A percentile compares a stretch with the other conserved stretches of the same genome.
Conservation (phyloP, 2,888 invertebrate genomes). For the Xylota segnis region DNA sequence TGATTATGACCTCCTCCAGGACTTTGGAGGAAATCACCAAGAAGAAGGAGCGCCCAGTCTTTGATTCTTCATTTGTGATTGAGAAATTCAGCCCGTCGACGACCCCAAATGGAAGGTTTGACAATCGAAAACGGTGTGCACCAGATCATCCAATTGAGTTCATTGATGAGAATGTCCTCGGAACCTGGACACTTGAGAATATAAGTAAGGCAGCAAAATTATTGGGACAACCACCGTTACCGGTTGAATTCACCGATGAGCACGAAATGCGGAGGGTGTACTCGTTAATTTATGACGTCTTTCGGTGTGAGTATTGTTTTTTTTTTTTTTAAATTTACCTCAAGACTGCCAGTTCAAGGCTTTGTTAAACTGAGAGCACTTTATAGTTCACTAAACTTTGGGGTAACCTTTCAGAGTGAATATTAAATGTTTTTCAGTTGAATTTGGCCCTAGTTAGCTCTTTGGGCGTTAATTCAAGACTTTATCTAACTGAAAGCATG, state of each 20-base stretch:
- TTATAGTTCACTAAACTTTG: no score
- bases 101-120: slow-evolving; percentile 78
- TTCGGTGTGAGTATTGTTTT: slow-evolving; percentile 85
- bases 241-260: slow-evolving; percentile 83
- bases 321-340: no score
- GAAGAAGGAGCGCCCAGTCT: slow-evolving; percentile 80
- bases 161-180: slow-evolving; percentile 78
- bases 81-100: slow-evolving; percentile 79
- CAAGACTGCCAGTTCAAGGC: no score
- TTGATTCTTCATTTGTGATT: slow-evolving; percentile 80
- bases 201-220: slow-evolving; percentile 82
- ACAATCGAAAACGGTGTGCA: slow-evolving; percentile 78
- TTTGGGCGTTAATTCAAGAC: no score
- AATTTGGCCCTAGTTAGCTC: no score
- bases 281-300: slow-evolving; percentile 86
- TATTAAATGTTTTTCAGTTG: no score
- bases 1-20: slow-evolving; percentile 65
- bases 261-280: slow-evolving; percentile 86
- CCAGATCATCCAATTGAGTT: slow-evolving; percentile 79
- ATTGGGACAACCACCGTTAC: slow-evolving; percentile 80
- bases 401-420: no score
- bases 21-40: slow-evolving; percentile 78
- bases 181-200: slow-evolving; percentile 81
- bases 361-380: no score
- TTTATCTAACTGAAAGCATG: no score